phyloP scores from a whole-genome alignment of 1,140 invertebrate genomes.

The Adelges cooleyi region DNA sequence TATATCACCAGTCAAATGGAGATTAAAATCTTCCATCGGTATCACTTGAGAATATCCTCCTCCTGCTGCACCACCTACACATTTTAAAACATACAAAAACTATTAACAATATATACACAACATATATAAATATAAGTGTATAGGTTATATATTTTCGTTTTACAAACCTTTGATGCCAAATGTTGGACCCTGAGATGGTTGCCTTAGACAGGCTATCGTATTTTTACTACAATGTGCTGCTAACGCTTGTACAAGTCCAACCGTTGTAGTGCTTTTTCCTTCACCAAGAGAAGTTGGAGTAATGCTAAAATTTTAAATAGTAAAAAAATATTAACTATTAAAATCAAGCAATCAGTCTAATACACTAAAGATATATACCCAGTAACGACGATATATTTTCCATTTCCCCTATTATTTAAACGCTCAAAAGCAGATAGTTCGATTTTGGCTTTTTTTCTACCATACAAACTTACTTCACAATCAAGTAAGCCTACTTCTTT shows the following conservation, averaged over 20 bases:
- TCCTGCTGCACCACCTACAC: conserved; percentile 74
- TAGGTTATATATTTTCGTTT: not conserved
- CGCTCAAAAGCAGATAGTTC: conserved; percentile 68
- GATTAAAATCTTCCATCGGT: conserved; percentile 99
- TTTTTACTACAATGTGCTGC: conserved; percentile 74
- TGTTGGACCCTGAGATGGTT: conserved; percentile 96
- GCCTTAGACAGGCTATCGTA: conserved; percentile 88
- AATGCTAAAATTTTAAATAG: conserved; percentile 43
- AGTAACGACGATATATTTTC: conserved; percentile 90
- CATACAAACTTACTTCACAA: conserved; percentile 80
- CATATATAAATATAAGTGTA: not conserved
- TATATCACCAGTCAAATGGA: conserved; percentile 97
- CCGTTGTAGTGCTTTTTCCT: conserved; percentile 91
- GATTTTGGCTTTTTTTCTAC: conserved; percentile 93
- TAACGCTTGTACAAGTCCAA: conserved; percentile 88
- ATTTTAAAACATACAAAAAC: not conserved
- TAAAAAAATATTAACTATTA: not conserved
- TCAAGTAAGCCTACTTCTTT: conserved; percentile 72
- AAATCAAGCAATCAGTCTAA: too few relatives aligned
- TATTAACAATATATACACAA: not conserved
- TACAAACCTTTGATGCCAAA: conserved; percentile 86
- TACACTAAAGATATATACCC: conserved; percentile 51
- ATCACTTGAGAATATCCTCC: conserved; percentile 93
- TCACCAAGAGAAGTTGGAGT: conserved; percentile 95
- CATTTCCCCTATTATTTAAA: conserved; percentile 54